These are phyloP conservation scores for Rhagophthalmus giganteus DNA, from an alignment of 2,888 invertebrate genomes.

Conservation along the genomic window DNA sequence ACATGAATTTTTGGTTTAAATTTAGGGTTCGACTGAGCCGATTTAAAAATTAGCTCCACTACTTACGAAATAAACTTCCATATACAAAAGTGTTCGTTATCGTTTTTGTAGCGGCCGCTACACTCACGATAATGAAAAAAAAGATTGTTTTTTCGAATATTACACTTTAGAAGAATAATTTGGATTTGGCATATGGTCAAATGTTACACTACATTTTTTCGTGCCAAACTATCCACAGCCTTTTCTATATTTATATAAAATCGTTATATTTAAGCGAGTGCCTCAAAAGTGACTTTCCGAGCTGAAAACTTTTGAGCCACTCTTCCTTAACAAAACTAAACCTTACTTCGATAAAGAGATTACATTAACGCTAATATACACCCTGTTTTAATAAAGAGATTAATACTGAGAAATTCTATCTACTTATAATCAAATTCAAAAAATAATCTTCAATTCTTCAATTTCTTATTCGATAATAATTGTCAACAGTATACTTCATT, in stretches of 20 bases:
- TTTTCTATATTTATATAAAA: slow-evolving; percentile 30
- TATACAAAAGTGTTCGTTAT: too few relatives aligned
- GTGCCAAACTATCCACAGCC: slow-evolving; percentile 38
- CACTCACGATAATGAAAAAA: too few relatives aligned
- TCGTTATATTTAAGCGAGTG: too few relatives aligned
- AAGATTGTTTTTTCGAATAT: slow-evolving; percentile 12
- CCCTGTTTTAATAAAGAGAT: slow-evolving; percentile 36
- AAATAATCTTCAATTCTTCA: slow-evolving; percentile 22
- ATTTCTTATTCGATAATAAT: slow-evolving; percentile 27
- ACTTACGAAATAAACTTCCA: too few relatives aligned
- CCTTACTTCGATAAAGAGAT: slow-evolving; percentile 33
- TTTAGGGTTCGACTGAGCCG: slow-evolving; percentile 19
- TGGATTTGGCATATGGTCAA: slow-evolving; percentile 14
- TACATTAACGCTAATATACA: slow-evolving; percentile 33
- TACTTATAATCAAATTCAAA: slow-evolving; percentile 25
- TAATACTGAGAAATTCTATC: slow-evolving; percentile 34
- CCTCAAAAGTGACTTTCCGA: not conserved
- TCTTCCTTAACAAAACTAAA: slow-evolving; percentile 26
- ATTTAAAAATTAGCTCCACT: slow-evolving; percentile 2
- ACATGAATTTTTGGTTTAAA: slow-evolving; percentile 28
- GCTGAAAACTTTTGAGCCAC: slow-evolving; percentile 19
- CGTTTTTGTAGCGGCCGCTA: too few relatives aligned
- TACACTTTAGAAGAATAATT: slow-evolving; percentile 23
- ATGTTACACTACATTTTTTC: slow-evolving; percentile 21
- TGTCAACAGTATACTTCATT: slow-evolving; percentile 25